These are phyloP conservation scores for Aporrectodea caliginosa DNA, from an alignment of 1,140 invertebrate species.

Conservation along the genomic window DNA sequence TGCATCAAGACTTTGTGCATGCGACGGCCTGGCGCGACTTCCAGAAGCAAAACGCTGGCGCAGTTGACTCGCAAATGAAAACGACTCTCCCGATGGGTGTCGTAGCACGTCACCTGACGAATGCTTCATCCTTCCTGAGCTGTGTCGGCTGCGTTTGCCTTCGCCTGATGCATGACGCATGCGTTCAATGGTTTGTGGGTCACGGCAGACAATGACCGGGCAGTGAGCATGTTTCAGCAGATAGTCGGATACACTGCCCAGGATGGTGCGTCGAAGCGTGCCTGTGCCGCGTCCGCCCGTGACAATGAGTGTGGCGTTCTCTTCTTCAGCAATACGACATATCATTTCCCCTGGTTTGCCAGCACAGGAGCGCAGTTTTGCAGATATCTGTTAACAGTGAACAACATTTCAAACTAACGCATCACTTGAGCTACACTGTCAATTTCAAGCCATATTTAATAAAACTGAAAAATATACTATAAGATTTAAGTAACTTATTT, in stretches of 20 bases:
- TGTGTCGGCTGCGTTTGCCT: conserved; percentile 16
- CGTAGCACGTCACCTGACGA: neutral
- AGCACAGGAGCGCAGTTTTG: conserved; percentile 3
- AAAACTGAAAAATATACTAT: no score
- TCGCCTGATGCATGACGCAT: conserved; percentile 3
- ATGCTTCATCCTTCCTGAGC: conserved; percentile 17
- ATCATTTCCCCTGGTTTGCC: conserved; percentile 20
- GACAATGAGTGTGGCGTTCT: conserved; percentile 10
- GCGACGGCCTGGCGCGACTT: neutral
- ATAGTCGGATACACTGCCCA: conserved; percentile 24
- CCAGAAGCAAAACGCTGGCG: conserved; percentile 20
- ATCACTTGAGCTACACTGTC: no score
- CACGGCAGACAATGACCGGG: conserved; percentile 20
- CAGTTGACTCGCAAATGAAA: conserved; percentile 16
- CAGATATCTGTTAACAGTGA: conserved; percentile 24
- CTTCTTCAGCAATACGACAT: conserved; percentile 20
- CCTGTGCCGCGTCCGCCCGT: conserved; percentile 15
- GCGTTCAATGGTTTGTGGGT: neutral
- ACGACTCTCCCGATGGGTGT: conserved; percentile 5
- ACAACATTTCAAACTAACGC: no score
- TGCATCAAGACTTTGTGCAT: neutral
- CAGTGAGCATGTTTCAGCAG: conserved; percentile 18
- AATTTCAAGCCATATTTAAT: no score
- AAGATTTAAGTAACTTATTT: no score
- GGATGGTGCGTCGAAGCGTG: conserved; percentile 15